phyloP scores from a whole-genome alignment of 2,888 invertebrate genomes.

The Lasioglossum malachurum region DNA sequence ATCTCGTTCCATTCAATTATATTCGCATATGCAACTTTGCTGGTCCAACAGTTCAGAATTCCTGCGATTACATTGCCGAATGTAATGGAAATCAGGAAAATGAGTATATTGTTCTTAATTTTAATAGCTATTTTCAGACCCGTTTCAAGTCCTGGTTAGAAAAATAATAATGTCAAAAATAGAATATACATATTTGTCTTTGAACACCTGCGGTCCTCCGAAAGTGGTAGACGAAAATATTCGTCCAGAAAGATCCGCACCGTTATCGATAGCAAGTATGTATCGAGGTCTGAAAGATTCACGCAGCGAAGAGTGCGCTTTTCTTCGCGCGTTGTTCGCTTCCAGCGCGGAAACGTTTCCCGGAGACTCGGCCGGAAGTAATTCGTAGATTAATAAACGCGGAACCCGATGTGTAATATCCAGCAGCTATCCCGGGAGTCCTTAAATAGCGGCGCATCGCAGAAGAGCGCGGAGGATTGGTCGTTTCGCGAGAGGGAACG shows the following conservation, averaged over 20 bases:
- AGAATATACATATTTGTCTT: no score
- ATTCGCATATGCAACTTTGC: background rate
- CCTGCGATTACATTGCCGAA: background rate
- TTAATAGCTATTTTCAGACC: no score
- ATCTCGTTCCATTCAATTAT: background rate
- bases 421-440: constrained; percentile 56
- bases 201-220: no score
- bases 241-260: background rate
- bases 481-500: constrained; percentile 63
- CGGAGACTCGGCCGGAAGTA: constrained; percentile 12
- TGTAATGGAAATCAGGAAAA: background rate
- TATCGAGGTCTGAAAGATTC: background rate
- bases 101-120: no score
- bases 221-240: background rate
- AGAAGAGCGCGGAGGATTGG: constrained; percentile 49
- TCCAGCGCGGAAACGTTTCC: background rate
- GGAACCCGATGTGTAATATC: constrained; percentile 61
- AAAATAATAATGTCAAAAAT: background rate
- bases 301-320: background rate
- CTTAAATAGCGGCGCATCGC: constrained; percentile 53
- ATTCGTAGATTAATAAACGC: constrained; percentile 58
- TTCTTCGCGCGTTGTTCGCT: background rate
- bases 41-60: background rate
- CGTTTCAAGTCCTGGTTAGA: background rate
- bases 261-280: background rate